These are phyloP conservation scores for Rotaria magnacalcarata DNA, from an alignment of 2,888 invertebrate genomes.

Conservation along the genomic window DNA sequence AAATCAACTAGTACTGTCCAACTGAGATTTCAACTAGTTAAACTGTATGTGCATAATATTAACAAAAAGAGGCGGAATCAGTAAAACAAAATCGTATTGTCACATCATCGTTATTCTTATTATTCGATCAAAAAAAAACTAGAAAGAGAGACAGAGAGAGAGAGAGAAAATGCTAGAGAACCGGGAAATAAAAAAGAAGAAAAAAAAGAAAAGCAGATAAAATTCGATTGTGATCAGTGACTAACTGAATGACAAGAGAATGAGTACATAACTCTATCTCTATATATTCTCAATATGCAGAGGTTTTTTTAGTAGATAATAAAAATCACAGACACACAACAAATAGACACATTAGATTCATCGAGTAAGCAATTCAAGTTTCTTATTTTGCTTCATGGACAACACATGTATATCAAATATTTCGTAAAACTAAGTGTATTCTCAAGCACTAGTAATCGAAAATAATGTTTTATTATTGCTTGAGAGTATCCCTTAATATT, in stretches of 20 bases:
- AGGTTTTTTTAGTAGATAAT: background rate
- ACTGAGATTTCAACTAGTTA: slow-evolving; percentile 18
- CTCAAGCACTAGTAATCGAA: slow-evolving; percentile 26
- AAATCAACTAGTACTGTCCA: slow-evolving; percentile 16
- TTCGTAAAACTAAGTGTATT: slow-evolving; percentile 31
- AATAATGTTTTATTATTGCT: slow-evolving; percentile 17
- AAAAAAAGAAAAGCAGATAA: background rate
- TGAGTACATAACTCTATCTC: background rate
- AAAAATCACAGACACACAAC: background rate
- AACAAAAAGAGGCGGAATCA: background rate
- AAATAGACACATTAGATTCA: background rate
- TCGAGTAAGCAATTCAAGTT: background rate
- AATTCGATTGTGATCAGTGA: slow-evolving; percentile 22
- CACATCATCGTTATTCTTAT: background rate
- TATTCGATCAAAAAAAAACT: background rate
- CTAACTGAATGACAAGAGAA: slow-evolving; percentile 17
- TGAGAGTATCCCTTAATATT: slow-evolving; percentile 26
- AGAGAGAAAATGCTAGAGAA: background rate
- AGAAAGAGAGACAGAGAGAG: background rate
- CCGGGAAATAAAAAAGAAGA: background rate
- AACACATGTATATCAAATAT: background rate
- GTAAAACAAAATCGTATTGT: slow-evolving; percentile 11
- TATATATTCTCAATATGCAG: background rate
- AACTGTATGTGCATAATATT: slow-evolving; percentile 31
- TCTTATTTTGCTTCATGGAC: background rate